Evolutionary conservation across 1,140 invertebrate species (phyloP).

Genomic region (Drosophila subobscura): DNA sequence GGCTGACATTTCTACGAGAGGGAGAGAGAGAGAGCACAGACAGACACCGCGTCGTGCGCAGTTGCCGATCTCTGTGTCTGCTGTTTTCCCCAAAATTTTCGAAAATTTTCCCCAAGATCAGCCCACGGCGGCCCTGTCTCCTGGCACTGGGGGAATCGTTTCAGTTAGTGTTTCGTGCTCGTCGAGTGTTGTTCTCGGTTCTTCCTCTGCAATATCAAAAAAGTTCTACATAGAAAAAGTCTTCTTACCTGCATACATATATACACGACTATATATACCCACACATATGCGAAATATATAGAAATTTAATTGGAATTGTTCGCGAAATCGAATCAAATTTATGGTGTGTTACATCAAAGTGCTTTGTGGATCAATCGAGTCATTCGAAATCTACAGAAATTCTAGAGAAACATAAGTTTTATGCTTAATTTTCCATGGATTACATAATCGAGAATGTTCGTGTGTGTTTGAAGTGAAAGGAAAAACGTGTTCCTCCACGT

Average conservation of each 20-base stretch:
- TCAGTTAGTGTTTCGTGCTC: slow-evolving; percentile 84
- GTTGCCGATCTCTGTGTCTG: slow-evolving; percentile 6
- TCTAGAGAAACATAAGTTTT: slow-evolving; percentile 3
- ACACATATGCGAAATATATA: slow-evolving; percentile 52
- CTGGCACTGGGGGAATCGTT: slow-evolving; percentile 43
- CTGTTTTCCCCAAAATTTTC: slow-evolving; percentile 2
- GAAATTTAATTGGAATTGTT: slow-evolving; percentile 66
- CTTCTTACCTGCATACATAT: slow-evolving; percentile 61
- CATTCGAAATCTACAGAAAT: slow-evolving; percentile 11
- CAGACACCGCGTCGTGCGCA: slow-evolving; percentile 34
- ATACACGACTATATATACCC: slow-evolving; percentile 60
- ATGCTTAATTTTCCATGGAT: slow-evolving; percentile 55
- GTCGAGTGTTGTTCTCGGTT: slow-evolving; percentile 84
- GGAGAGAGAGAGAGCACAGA: slow-evolving; percentile 3
- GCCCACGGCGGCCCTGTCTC: slow-evolving; percentile 28
- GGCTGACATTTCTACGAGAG: slow-evolving; percentile 20
- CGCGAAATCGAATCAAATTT: slow-evolving; percentile 45
- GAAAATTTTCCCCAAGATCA: slow-evolving; percentile 42
- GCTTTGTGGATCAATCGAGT: slow-evolving; percentile 26
- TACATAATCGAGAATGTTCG: slow-evolving; percentile 66
- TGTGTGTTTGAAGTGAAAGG: slow-evolving; percentile 42
- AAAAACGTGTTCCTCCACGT: slow-evolving; percentile 71
- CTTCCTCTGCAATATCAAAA: slow-evolving; percentile 78
- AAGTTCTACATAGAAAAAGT: slow-evolving; percentile 77
- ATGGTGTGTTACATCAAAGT: slow-evolving; percentile 52